Conservation (phyloP, 2,888 invertebrate genomes). For the Oscheius sp. region DNA sequence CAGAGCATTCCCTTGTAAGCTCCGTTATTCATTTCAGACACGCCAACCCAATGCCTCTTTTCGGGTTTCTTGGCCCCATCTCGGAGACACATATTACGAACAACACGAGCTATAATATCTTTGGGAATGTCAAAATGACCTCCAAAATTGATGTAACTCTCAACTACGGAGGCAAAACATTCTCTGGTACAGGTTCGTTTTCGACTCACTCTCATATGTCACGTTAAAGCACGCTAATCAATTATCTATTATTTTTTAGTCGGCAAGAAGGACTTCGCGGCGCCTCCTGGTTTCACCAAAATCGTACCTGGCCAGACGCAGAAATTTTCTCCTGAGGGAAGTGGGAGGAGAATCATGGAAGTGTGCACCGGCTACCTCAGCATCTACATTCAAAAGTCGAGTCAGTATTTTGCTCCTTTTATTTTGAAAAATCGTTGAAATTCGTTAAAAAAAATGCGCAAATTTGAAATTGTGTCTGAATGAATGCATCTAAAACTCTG, state of each 20-base stretch:
- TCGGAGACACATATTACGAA: slow-evolving; percentile 5
- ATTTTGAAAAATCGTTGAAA: neutral
- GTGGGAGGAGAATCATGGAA: slow-evolving; percentile 9
- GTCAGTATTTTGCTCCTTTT: slow-evolving; percentile 3
- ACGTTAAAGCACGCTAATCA: neutral
- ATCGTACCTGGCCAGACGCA: neutral
- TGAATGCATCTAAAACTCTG: neutral
- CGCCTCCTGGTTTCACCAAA: slow-evolving; percentile 1
- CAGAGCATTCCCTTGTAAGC: no score
- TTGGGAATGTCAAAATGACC: neutral
- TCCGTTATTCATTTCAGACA: neutral
- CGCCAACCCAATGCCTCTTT: slow-evolving; percentile 1
- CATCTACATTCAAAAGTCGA: slow-evolving; percentile 2
- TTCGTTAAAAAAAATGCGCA: neutral
- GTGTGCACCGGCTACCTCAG: slow-evolving; percentile 12
- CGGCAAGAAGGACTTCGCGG: neutral
- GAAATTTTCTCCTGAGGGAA: slow-evolving; percentile 4
- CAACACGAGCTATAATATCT: neutral
- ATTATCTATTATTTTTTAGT: neutral
- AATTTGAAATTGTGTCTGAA: neutral
- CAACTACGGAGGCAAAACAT: neutral
- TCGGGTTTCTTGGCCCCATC: slow-evolving; percentile 10
- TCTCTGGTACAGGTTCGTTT: neutral
- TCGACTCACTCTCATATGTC: neutral
- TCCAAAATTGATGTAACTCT: slow-evolving; percentile 5